Percentiles rank a stretch among this genome's conserved stretches.
Evolutionary conservation across 1,140 invertebrate genomes (phyloP).

Genomic region (Lamellibrachia luymesi): DNA sequence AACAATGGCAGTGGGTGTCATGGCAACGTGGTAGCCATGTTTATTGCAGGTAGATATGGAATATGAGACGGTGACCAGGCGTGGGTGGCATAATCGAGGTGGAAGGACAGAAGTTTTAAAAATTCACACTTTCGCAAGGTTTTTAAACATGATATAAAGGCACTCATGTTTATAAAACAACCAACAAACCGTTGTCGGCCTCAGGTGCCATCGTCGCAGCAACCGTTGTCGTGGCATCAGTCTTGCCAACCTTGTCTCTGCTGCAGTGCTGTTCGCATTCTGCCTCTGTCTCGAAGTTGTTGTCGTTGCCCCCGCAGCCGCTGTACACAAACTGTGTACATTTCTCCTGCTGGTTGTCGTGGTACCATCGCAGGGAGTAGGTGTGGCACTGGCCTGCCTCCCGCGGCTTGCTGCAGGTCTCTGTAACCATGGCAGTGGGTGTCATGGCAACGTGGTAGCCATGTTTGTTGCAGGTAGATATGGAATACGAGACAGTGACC

Average conservation of each 20-base stretch:
- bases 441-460: neutral
- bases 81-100: too few relatives aligned
- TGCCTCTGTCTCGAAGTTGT: conserved; percentile 62
- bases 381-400: conserved; percentile 64
- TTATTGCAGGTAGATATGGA: neutral
- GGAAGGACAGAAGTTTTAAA: too few relatives aligned
- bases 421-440: conserved; percentile 11
- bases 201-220: neutral
- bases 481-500: neutral
- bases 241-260: neutral
- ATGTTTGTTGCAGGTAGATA: neutral
- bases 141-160: too few relatives aligned
- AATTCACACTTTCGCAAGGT: too few relatives aligned
- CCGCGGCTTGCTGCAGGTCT: conserved; percentile 44
- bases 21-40: neutral
- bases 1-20: neutral
- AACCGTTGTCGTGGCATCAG: neutral
- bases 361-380: conserved; percentile 63
- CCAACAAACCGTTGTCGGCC: neutral
- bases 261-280: conserved; percentile 29
- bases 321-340: conserved; percentile 68
- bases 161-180: neutral
- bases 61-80: neutral
- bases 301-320: conserved; percentile 69
- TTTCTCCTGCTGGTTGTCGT: conserved; percentile 58